A percentile compares a stretch with the other conserved stretches of the same genome.
phyloP scores from a whole-genome alignment of 2,888 invertebrate species.

The Hemithea aestivaria region DNA sequence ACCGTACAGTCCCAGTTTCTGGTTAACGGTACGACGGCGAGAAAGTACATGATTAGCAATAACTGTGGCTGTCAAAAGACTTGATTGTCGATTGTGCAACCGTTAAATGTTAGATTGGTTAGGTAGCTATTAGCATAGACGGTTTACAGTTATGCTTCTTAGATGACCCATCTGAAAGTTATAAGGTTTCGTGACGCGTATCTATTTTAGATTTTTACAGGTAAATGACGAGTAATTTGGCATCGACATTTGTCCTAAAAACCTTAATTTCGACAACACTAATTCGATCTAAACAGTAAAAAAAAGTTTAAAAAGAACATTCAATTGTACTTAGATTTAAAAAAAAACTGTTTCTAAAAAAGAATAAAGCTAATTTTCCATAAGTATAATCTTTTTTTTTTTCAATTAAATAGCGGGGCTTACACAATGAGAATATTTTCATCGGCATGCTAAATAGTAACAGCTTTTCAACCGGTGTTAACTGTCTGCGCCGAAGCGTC shows the following conservation, averaged over 20 bases:
- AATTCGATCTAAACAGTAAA: too few species aligned
- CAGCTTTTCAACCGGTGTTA: constrained; percentile 54
- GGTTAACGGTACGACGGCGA: constrained; percentile 58
- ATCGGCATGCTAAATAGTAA: constrained; percentile 36
- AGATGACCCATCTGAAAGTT: too few species aligned
- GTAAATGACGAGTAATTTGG: constrained; percentile 14
- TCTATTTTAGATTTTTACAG: constrained; percentile 13
- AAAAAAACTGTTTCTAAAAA: constrained; percentile 11
- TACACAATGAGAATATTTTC: constrained; percentile 33
- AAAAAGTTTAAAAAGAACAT: too few species aligned
- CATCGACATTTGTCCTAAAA: constrained; percentile 16
- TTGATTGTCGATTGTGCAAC: constrained; percentile 45
- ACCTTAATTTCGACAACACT: constrained; percentile 13
- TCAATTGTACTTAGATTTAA: constrained; percentile 9
- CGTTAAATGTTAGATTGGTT: constrained; percentile 36
- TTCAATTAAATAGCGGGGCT: constrained; percentile 20
- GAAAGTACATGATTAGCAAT: constrained; percentile 72
- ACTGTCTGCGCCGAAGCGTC: constrained; percentile 57
- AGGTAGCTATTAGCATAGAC: background rate
- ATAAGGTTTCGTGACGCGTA: constrained; percentile 4
- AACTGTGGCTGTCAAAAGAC: constrained; percentile 60
- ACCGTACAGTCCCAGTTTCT: constrained; percentile 74
- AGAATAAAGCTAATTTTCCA: too few species aligned
- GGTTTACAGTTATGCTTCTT: constrained; percentile 5
- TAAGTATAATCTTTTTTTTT: too few species aligned